phyloP scores from a whole-genome alignment of 2,888 invertebrate species.

The Patella ulyssiponensis region DNA sequence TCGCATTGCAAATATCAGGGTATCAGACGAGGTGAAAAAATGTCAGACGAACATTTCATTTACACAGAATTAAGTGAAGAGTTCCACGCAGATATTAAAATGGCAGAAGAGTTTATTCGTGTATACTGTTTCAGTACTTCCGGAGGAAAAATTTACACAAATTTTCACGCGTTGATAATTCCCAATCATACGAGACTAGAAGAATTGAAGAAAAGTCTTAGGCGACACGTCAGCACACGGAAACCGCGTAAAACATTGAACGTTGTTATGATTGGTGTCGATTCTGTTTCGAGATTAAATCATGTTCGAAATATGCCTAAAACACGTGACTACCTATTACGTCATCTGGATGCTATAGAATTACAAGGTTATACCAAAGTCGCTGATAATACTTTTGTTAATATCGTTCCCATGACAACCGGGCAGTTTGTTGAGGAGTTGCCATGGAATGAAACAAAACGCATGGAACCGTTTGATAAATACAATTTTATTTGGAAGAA shows the following conservation, averaged over 20 bases:
- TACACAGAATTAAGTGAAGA: constrained; percentile 37
- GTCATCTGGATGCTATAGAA: constrained; percentile 81
- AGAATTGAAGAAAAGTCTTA: constrained; percentile 28
- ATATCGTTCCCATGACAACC: constrained; percentile 84
- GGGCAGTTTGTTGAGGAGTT: constrained; percentile 46
- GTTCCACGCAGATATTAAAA: constrained; percentile 41
- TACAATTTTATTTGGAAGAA: constrained; percentile 88
- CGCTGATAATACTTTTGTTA: constrained; percentile 94
- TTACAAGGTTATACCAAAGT: constrained; percentile 93
- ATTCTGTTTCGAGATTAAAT: constrained; percentile 88
- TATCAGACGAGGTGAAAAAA: constrained; percentile 47
- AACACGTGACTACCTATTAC: constrained; percentile 76
- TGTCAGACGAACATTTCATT: constrained; percentile 39
- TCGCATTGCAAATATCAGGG: constrained; percentile 60
- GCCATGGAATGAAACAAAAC: constrained; percentile 43
- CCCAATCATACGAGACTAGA: constrained; percentile 46
- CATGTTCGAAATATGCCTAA: constrained; percentile 87
- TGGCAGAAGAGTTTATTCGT: constrained; percentile 60
- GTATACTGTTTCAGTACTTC: constrained; percentile 57
- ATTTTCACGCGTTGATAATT: constrained; percentile 63
- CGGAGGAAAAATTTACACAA: constrained; percentile 55
- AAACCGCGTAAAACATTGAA: constrained; percentile 74
- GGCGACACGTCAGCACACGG: constrained; percentile 32
- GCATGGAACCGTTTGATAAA: constrained; percentile 47
- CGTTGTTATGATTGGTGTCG: constrained; percentile 86